Evolutionary conservation across 2,113 vertebrate species (phyloP).

Genomic region (Onychostoma macrolepis): DNA sequence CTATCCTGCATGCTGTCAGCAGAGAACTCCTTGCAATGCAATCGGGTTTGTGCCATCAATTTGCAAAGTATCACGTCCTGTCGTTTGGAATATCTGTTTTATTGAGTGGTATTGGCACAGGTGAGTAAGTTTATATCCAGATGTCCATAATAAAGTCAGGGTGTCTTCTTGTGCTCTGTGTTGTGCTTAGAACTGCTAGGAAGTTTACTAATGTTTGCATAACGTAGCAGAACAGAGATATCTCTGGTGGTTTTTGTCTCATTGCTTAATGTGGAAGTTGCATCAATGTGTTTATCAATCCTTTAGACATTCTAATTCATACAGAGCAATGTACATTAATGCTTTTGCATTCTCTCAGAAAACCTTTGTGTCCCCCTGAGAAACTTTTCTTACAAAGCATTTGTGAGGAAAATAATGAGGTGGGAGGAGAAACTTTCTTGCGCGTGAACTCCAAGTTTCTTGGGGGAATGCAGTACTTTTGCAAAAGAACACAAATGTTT

Average conservation of each 20-base stretch:
- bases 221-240: slow-evolving; percentile 57
- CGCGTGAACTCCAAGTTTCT: too few relatives aligned
- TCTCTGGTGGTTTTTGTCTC: background rate
- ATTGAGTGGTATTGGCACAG: slow-evolving; percentile 76
- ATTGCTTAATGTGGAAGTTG: background rate
- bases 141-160: slow-evolving; percentile 80
- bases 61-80: slow-evolving; percentile 74
- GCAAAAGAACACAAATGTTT: background rate
- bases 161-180: slow-evolving; percentile 79
- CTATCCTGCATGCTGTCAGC: slow-evolving; percentile 76
- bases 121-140: slow-evolving; percentile 83
- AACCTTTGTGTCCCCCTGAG: background rate
- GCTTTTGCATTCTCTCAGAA: background rate
- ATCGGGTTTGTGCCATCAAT: slow-evolving; percentile 82
- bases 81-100: slow-evolving; percentile 76
- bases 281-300: background rate
- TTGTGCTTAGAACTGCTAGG: slow-evolving; percentile 73
- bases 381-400: background rate
- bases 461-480: background rate
- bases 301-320: background rate
- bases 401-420: background rate
- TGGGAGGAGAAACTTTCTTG: too few relatives aligned
- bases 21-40: slow-evolving; percentile 77
- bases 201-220: slow-evolving; percentile 74
- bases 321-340: background rate